Evolutionary conservation across 2,888 invertebrate species (phyloP).

Genomic region (Parthenolecanium corni): DNA sequence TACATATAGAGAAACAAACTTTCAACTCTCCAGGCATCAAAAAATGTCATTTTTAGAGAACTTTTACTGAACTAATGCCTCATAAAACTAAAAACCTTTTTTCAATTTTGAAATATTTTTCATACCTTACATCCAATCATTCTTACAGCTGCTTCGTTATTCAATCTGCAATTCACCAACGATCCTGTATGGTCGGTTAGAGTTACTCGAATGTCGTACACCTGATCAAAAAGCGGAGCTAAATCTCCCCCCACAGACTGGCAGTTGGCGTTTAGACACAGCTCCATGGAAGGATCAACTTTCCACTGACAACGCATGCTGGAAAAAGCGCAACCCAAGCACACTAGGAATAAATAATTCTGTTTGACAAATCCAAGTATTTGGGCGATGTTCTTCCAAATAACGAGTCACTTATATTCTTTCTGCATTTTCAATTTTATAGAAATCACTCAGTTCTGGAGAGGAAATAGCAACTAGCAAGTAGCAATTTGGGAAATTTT

Average conservation of each 20-base stretch:
- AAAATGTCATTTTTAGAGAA: no score
- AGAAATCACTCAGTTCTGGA: no score
- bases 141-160: constrained; percentile 48
- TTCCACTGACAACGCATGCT: constrained; percentile 34
- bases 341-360: no score
- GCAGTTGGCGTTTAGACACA: constrained; percentile 40
- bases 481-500: no score
- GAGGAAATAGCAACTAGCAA: no score
- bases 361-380: no score
- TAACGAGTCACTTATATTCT: no score
- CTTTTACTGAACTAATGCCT: no score
- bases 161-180: constrained; percentile 46
- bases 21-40: not conserved
- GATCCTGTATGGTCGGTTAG: constrained; percentile 60
- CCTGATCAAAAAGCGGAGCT: constrained; percentile 35
- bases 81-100: no score
- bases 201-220: constrained; percentile 50
- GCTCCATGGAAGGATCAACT: constrained; percentile 33
- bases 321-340: no score
- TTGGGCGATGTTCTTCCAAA: no score
- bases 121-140: constrained; percentile 45
- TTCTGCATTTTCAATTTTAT: no score
- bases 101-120: not conserved
- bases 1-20: not conserved
- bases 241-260: constrained; percentile 36